phyloP scores from a whole-genome alignment of 2,113 vertebrate genomes.

The Piaya cayana region DNA sequence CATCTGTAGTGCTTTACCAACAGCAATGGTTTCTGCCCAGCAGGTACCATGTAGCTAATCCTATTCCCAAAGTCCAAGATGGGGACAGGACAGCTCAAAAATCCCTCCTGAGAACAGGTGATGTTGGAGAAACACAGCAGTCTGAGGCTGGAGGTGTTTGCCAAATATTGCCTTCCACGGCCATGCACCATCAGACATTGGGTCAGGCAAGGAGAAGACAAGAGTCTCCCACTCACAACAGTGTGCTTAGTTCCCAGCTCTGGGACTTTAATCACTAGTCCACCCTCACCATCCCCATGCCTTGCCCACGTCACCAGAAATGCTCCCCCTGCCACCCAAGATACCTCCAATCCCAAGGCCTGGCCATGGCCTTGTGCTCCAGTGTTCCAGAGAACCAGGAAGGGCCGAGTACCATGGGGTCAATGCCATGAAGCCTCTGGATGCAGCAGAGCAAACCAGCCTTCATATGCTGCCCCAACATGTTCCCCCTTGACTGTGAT shows the following conservation, averaged over 20 bases:
- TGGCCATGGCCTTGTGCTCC: neutral
- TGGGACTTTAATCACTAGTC: neutral
- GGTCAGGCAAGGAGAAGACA: neutral
- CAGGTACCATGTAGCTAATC: neutral
- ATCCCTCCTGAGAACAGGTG: neutral
- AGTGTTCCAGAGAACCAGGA: neutral
- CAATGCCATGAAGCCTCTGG: neutral
- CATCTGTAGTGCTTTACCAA: neutral
- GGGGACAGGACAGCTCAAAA: neutral
- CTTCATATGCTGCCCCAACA: neutral
- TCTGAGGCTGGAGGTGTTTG: neutral
- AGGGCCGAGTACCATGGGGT: neutral
- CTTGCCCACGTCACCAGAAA: neutral
- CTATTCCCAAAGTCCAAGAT: neutral
- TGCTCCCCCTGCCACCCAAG: neutral
- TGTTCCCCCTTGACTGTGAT: neutral
- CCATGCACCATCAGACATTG: neutral
- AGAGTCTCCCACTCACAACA: neutral
- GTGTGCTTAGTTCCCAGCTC: neutral
- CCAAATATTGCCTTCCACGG: neutral
- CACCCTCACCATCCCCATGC: rapidly evolving
- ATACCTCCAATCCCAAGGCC: neutral
- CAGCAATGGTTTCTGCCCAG: neutral
- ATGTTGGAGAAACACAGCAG: neutral
- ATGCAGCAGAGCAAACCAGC: neutral